A percentile compares a stretch with the other conserved stretches of the same genome.
These are phyloP conservation scores for Theocolax elegans DNA, from an alignment of 1,140 invertebrate species.

Conservation along the genomic window DNA sequence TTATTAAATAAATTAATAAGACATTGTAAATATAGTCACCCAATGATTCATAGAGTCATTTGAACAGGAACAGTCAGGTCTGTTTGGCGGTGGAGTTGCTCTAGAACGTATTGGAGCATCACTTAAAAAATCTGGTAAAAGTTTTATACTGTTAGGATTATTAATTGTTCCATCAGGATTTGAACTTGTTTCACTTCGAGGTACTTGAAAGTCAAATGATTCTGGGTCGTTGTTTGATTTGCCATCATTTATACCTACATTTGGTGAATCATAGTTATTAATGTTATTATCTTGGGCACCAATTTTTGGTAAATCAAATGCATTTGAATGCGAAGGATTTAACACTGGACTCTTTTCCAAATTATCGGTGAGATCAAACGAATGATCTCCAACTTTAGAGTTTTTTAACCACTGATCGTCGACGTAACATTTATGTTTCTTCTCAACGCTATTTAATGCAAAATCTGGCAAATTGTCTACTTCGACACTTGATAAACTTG, in stretches of 20 bases:
- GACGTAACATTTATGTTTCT: constrained; percentile 47
- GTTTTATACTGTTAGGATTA: constrained; percentile 66
- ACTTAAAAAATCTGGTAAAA: constrained; percentile 78
- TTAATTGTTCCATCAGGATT: constrained; percentile 40
- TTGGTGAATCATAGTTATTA: constrained; percentile 57
- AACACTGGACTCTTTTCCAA: constrained; percentile 45
- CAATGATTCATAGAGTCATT: constrained; percentile 58
- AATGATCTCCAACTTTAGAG: constrained; percentile 44
- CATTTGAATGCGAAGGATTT: constrained; percentile 48
- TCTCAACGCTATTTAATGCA: constrained; percentile 59
- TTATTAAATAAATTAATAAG: not conserved
- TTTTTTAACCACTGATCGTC: constrained; percentile 48
- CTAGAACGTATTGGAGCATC: constrained; percentile 75
- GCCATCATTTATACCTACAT: constrained; percentile 44
- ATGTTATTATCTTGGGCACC: too few species aligned
- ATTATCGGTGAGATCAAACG: constrained; percentile 58
- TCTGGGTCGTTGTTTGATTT: constrained; percentile 48
- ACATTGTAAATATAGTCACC: too few species aligned
- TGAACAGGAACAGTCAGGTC: constrained; percentile 55
- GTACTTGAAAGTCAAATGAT: constrained; percentile 57
- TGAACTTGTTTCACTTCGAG: constrained; percentile 48
- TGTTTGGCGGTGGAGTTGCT: constrained; percentile 64
- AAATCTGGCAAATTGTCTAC: constrained; percentile 68
- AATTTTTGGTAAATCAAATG: constrained; percentile 55
- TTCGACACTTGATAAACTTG: constrained; percentile 50